phyloP scores from a whole-genome alignment of 1,140 invertebrate species.

The Drosophila mojavensis region DNA sequence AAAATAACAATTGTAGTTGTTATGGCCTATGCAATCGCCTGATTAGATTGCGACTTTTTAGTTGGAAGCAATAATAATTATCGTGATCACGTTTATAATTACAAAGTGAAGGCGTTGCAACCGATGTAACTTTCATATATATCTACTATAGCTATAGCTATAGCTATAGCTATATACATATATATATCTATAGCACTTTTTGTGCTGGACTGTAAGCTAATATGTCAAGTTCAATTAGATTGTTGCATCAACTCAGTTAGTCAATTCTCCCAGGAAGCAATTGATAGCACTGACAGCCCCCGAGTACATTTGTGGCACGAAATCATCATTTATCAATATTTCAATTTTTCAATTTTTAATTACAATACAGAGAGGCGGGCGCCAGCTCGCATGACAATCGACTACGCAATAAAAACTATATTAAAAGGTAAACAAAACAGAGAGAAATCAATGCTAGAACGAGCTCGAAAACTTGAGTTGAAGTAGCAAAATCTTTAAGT shows the following conservation, averaged over 20 bases:
- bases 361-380: slow-evolving; percentile 19
- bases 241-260: slow-evolving; percentile 8
- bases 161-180: not conserved
- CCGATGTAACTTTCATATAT: not conserved
- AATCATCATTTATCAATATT: slow-evolving; percentile 40
- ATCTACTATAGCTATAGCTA: not conserved
- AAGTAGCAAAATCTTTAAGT: too few species aligned
- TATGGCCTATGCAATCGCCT: slow-evolving; percentile 4
- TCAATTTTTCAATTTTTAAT: slow-evolving; percentile 33
- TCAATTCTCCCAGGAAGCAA: slow-evolving; percentile 43
- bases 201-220: not conserved
- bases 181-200: not conserved
- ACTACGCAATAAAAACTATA: slow-evolving; percentile 1
- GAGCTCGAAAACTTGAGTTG: too few species aligned
- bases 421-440: not conserved
- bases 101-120: not conserved
- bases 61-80: slow-evolving; percentile 15
- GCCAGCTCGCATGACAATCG: slow-evolving; percentile 10
- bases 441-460: not conserved
- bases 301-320: slow-evolving; percentile 38
- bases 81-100: slow-evolving; percentile 27
- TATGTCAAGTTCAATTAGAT: slow-evolving; percentile 8
- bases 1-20: slow-evolving; percentile 3
- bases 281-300: slow-evolving; percentile 27
- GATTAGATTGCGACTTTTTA: slow-evolving; percentile 18